Conservation (phyloP, 2,888 invertebrate genomes). For the Lepidocyrtoides sp. region DNA sequence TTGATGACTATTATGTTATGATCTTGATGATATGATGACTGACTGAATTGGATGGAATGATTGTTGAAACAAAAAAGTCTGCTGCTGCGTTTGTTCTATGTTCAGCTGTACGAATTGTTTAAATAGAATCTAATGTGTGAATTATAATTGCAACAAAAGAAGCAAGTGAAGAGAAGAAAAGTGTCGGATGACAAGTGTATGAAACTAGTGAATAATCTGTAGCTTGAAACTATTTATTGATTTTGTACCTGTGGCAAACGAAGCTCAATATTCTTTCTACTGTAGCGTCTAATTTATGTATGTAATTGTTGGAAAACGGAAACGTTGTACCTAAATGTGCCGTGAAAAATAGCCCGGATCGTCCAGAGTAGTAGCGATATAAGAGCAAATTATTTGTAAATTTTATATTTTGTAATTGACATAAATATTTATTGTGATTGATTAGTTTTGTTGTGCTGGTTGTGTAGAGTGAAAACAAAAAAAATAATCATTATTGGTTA, state of each 20-base stretch:
- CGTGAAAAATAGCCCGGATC: constrained; percentile 5
- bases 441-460: background rate
- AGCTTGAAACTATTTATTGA: background rate
- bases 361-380: background rate
- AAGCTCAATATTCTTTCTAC: background rate
- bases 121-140: no score
- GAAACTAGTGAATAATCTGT: constrained; percentile 7
- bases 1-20: background rate
- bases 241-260: constrained; percentile 53
- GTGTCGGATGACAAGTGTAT: background rate
- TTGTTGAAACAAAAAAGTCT: constrained; percentile 1
- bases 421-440: background rate
- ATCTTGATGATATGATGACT: constrained; percentile 24
- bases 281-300: no score
- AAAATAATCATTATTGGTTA: background rate
- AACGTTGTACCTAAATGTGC: constrained; percentile 30
- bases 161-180: constrained; percentile 16
- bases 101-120: no score
- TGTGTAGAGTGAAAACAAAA: background rate
- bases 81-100: background rate
- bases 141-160: no score
- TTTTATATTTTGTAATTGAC: background rate
- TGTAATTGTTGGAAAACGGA: background rate
- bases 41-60: constrained; percentile 57
- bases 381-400: background rate